Evolutionary conservation across 2,113 vertebrate species (phyloP), one percentile per base, ranked within the genome.

Genomic region (Sapajus apella): DNA sequence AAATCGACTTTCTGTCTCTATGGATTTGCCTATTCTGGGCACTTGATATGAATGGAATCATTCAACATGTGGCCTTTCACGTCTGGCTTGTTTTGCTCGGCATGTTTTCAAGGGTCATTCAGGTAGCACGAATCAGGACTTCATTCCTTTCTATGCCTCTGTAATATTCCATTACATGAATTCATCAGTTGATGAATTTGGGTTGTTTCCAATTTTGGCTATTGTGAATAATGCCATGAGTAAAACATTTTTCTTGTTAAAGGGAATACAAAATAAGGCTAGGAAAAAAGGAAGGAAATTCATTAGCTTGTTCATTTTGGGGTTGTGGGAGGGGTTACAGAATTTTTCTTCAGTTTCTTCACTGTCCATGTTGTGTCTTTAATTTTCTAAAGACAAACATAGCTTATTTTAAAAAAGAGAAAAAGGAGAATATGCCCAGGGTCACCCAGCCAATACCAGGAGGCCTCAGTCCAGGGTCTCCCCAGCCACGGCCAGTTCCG

Each of bases 351-450:
- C 45, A 43, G 45, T 89, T 80, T 93, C 32, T 76, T 37, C 35
- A 35, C 45, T 66, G 52, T 73, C n/a, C 3, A 16, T 56, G 32
- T 25, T 56, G n/a, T 12, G 11, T 32, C 94, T 80, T 94, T 61
- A 87, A 94, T 94, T 84, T 81, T 83, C 56, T 87, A 72, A 91
- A 75, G 70, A 66, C 68, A 61, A 76, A 11, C 18, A 89, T 4
- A 58, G 8, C 25, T 37, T 85, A 68, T 45, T 35, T 94, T 47
- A 56, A 64, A 55, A 61, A 64, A 32, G 30, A 66, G 35, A 30
- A 83, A 52, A 82, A 68, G 35, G 25, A 93, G 55, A 43, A 23
- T 18, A 66, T 17, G 0, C 8, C 45, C 21, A 43, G 20, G 14
- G 30, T 37, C 52, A 70, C n/a, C n/a, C 18, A 43, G 50, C 8